These are phyloP conservation scores for Drosophila arawakana DNA, from an alignment of 1,140 invertebrate genomes.

Conservation along the genomic window DNA sequence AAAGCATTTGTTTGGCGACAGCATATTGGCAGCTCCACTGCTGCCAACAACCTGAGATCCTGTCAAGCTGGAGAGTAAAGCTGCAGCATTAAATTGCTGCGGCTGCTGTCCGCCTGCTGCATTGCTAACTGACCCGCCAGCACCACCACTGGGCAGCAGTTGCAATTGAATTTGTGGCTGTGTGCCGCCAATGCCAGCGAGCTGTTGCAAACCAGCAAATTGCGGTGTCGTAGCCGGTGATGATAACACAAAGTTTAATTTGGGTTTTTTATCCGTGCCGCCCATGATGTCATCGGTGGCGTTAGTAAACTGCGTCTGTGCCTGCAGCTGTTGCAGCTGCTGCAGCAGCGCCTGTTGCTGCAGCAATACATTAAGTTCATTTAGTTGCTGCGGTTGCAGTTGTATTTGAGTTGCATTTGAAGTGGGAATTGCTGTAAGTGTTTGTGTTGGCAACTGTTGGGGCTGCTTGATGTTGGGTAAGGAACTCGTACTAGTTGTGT, in stretches of 20 bases:
- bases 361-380: slow-evolving; percentile 54
- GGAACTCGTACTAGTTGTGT: neutral
- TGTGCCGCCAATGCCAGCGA: slow-evolving; percentile 21
- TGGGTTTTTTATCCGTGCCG: slow-evolving; percentile 82
- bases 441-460: slow-evolving; percentile 45
- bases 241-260: slow-evolving; percentile 82
- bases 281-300: slow-evolving; percentile 36
- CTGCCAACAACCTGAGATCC: slow-evolving; percentile 32
- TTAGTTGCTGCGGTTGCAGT: slow-evolving; percentile 60
- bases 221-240: slow-evolving; percentile 51
- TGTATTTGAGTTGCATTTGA: slow-evolving; percentile 43
- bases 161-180: slow-evolving; percentile 83
- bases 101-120: slow-evolving; percentile 5
- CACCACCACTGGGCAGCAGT: slow-evolving; percentile 61
- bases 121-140: slow-evolving; percentile 15
- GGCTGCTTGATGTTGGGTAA: slow-evolving; percentile 31
- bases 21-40: slow-evolving; percentile 42
- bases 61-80: slow-evolving; percentile 59
- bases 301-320: slow-evolving; percentile 52
- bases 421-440: slow-evolving; percentile 22
- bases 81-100: slow-evolving; percentile 64
- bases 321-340: slow-evolving; percentile 71
- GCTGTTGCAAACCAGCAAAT: slow-evolving; percentile 37
- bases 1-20: slow-evolving; percentile 82
- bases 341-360: slow-evolving; percentile 64